Percentiles rank a stretch among this genome's conserved stretches.
Evolutionary conservation across 1,140 invertebrate genomes (phyloP).

Genomic region (Cyrtorhinus lividipennis): DNA sequence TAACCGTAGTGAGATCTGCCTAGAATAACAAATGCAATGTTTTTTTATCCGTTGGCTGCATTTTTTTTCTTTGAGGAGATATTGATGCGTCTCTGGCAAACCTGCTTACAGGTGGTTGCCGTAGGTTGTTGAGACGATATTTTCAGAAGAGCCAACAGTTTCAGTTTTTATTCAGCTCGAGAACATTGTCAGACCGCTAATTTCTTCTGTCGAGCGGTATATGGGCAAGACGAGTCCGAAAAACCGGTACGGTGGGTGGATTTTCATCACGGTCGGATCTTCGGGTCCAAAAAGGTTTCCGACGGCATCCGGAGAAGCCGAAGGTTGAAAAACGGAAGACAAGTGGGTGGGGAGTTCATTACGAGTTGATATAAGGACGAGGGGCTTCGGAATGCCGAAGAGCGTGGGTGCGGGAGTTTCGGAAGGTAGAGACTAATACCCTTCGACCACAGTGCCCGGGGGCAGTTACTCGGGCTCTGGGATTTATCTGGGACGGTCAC

Average conservation of each 20-base stretch:
- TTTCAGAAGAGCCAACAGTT: too few species aligned
- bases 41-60: too few species aligned
- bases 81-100: not conserved
- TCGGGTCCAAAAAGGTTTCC: not conserved
- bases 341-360: not conserved
- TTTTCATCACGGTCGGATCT: not conserved
- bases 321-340: not conserved
- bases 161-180: not conserved
- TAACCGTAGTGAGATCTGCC: too few species aligned
- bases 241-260: not conserved
- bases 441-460: not conserved
- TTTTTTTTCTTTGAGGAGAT: too few species aligned
- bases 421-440: not conserved
- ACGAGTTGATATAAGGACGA: not conserved
- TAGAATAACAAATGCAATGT: too few species aligned
- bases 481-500: not conserved
- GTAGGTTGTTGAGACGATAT: too few species aligned
- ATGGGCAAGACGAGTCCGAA: too few species aligned
- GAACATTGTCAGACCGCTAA: not conserved
- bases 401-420: not conserved
- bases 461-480: not conserved
- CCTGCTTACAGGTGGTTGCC: too few species aligned
- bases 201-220: not conserved
- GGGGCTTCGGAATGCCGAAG: not conserved
- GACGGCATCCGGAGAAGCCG: not conserved